These are phyloP conservation scores for Eupeodes luniger DNA, from an alignment of 2,888 invertebrate genomes.

Conservation along the genomic window DNA sequence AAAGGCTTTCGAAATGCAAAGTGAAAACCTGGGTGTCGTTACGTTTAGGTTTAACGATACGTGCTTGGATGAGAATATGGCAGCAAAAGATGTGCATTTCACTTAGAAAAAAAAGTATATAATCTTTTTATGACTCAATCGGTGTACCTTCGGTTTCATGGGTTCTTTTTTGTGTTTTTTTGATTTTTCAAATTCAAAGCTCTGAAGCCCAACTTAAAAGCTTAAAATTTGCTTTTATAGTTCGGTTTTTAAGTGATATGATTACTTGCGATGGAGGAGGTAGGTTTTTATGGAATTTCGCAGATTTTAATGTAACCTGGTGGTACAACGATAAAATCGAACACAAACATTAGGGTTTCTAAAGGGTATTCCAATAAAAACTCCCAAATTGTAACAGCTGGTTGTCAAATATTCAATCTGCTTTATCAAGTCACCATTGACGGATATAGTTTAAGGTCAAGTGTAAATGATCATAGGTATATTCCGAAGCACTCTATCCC, in stretches of 20 bases:
- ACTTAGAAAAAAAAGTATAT: slow-evolving; percentile 14
- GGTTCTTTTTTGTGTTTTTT: background rate
- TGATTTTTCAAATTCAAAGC: background rate
- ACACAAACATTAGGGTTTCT: too few relatives aligned
- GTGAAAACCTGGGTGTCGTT: slow-evolving; percentile 35
- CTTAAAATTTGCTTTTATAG: slow-evolving; percentile 15
- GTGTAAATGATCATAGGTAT: too few relatives aligned
- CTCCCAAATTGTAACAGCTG: too few relatives aligned
- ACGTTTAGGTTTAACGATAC: slow-evolving; percentile 42
- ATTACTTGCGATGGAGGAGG: background rate
- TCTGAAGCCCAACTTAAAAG: background rate
- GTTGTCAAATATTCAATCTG: too few relatives aligned
- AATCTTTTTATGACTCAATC: slow-evolving; percentile 35
- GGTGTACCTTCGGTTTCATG: slow-evolving; percentile 1
- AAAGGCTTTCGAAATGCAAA: slow-evolving; percentile 49
- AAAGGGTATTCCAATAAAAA: too few relatives aligned
- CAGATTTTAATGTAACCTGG: too few relatives aligned
- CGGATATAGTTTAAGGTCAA: too few relatives aligned
- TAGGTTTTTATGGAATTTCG: too few relatives aligned
- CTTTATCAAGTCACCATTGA: too few relatives aligned
- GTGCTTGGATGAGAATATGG: slow-evolving; percentile 42
- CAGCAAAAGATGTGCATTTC: slow-evolving; percentile 14
- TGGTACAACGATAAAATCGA: too few relatives aligned
- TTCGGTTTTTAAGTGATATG: background rate
- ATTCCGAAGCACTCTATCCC: too few relatives aligned